Percentiles rank a stretch among this genome's conserved stretches.
Evolutionary conservation across 2,113 vertebrate genomes (phyloP).

Genomic region (Pteronura brasiliensis): DNA sequence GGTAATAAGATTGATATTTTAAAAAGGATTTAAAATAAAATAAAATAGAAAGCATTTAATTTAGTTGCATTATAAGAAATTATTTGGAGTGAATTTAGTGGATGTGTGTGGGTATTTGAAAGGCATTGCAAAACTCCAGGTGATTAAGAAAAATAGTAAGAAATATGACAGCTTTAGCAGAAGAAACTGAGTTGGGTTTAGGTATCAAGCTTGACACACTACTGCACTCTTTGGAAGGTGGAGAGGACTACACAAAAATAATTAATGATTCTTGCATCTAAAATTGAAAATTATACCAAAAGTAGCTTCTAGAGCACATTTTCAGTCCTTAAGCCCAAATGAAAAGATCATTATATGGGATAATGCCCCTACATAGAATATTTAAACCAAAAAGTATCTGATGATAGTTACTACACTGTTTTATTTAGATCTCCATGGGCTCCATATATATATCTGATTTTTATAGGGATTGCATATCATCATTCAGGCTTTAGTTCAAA

Average conservation of each 20-base stretch:
- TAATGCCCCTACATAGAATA: neutral
- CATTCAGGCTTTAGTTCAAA: neutral
- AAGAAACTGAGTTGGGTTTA: neutral
- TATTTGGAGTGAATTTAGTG: neutral
- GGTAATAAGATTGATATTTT: neutral
- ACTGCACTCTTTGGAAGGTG: neutral
- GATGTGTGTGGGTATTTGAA: neutral
- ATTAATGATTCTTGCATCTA: neutral
- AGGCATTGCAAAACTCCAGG: neutral
- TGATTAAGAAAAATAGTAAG: conserved; percentile 24
- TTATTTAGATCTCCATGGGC: neutral
- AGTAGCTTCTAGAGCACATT: neutral
- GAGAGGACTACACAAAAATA: neutral
- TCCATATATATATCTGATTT: neutral
- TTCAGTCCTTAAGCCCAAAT: neutral
- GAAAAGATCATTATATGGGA: neutral
- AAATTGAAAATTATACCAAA: neutral
- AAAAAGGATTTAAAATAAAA: neutral
- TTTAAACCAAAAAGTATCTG: neutral
- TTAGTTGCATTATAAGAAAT: neutral
- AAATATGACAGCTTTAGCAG: neutral
- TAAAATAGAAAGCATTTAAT: neutral
- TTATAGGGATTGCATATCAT: neutral
- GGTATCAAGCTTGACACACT: neutral
- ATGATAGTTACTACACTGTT: neutral